phyloP scores from a whole-genome alignment of 2,888 invertebrate genomes.

The Helleia helle region DNA sequence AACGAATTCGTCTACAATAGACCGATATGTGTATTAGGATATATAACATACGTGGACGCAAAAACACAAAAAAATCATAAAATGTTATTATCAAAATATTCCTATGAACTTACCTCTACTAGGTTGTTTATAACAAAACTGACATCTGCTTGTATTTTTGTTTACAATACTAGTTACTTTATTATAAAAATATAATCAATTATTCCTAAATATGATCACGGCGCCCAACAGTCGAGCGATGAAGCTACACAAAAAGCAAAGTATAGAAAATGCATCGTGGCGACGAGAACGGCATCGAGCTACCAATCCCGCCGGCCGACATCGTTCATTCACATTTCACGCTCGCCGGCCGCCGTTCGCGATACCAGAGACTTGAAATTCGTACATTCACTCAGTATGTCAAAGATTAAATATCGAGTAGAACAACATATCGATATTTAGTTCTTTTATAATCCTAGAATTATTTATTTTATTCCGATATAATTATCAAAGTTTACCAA shows the following conservation, averaged over 20 bases:
- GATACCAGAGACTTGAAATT: not conserved
- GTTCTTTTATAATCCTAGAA: too few relatives aligned
- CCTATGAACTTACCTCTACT: not conserved
- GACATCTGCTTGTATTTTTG: not conserved
- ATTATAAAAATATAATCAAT: not conserved
- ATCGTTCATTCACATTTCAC: slow-evolving; percentile 18
- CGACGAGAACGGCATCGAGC: slow-evolving; percentile 12
- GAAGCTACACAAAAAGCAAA: slow-evolving; percentile 19
- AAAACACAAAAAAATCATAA: too few relatives aligned
- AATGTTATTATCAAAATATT: too few relatives aligned
- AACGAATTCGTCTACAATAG: too few relatives aligned
- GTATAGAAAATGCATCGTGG: slow-evolving; percentile 19
- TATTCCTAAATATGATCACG: slow-evolving; percentile 1
- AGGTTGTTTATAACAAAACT: not conserved
- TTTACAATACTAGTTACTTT: not conserved
- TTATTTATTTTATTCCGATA: too few relatives aligned
- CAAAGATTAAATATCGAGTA: slow-evolving; percentile 20
- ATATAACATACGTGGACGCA: too few relatives aligned
- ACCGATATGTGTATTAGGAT: too few relatives aligned
- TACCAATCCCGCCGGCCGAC: slow-evolving; percentile 16
- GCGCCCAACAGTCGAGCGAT: slow-evolving; percentile 14
- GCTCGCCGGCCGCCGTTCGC: slow-evolving; percentile 15
- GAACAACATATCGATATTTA: too few relatives aligned
- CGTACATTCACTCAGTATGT: not conserved
- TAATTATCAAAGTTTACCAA: too few relatives aligned